Percentiles rank a stretch among this genome's conserved stretches.
Evolutionary conservation across 2,888 invertebrate genomes (phyloP).

Genomic region (Yponomeuta plumbellus): DNA sequence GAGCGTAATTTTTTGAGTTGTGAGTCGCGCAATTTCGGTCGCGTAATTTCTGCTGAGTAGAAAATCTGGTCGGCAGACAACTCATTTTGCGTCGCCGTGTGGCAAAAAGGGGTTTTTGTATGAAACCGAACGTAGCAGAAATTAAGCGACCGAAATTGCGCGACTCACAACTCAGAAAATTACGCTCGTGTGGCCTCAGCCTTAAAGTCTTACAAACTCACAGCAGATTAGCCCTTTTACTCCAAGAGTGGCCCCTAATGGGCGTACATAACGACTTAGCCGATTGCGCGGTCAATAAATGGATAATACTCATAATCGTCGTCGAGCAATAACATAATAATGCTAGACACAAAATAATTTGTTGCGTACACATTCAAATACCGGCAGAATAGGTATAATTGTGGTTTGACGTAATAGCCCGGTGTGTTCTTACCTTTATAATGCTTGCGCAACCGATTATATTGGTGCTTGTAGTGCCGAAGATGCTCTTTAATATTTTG

Average conservation of each 20-base stretch:
- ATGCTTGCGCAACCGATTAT: slow-evolving; percentile 13
- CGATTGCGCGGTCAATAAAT: slow-evolving; percentile 37
- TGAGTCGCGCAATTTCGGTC: too few relatives aligned
- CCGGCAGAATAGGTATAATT: slow-evolving; percentile 22
- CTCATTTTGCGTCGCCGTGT: too few relatives aligned
- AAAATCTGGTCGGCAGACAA: too few relatives aligned
- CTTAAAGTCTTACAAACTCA: too few relatives aligned
- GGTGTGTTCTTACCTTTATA: slow-evolving; percentile 2
- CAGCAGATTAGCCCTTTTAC: slow-evolving; percentile 11
- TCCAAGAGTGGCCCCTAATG: slow-evolving; percentile 26
- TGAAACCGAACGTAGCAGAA: too few relatives aligned
- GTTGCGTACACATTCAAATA: slow-evolving; percentile 21
- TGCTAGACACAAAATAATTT: slow-evolving; percentile 14
- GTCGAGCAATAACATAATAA: slow-evolving; percentile 24
- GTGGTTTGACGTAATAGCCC: slow-evolving; percentile 20
- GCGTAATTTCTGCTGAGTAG: too few relatives aligned
- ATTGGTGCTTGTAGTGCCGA: slow-evolving; percentile 7
- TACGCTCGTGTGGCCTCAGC: too few relatives aligned
- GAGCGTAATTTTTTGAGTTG: too few relatives aligned
- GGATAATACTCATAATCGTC: slow-evolving; percentile 37
- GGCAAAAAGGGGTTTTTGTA: too few relatives aligned
- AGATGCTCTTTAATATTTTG: slow-evolving; percentile 28
- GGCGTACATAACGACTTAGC: slow-evolving; percentile 28
- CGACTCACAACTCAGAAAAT: too few relatives aligned
- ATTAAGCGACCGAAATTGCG: too few relatives aligned